Conservation (phyloP, 2,797 vertebrate genomes). For the Lacerta agilis region DNA sequence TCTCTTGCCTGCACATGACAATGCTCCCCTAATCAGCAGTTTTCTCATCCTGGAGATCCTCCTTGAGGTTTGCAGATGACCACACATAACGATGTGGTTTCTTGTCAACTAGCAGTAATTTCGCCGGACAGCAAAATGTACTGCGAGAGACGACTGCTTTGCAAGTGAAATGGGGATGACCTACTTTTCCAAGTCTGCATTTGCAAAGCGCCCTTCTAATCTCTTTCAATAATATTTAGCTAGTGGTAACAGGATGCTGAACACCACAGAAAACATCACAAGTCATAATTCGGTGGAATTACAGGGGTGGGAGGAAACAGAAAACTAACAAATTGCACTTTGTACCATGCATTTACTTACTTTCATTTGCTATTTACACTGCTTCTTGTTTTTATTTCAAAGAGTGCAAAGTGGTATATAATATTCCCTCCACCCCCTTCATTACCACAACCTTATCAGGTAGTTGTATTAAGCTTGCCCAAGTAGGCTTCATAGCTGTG, state of each 20-base stretch:
- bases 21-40: slow-evolving; percentile 38
- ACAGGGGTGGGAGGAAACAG: background rate
- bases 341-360: background rate
- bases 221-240: background rate
- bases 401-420: background rate
- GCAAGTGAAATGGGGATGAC: slow-evolving; percentile 38
- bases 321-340: background rate
- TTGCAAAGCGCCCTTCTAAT: background rate
- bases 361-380: background rate
- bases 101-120: slow-evolving; percentile 50
- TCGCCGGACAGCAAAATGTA: slow-evolving; percentile 34
- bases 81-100: slow-evolving; percentile 62
- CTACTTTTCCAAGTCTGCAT: slow-evolving; percentile 35
- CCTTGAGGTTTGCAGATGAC: slow-evolving; percentile 65
- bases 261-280: background rate
- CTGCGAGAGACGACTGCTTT: slow-evolving; percentile 30
- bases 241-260: background rate
- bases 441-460: background rate
- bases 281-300: background rate
- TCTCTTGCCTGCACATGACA: slow-evolving; percentile 3
- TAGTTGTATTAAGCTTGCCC: background rate
- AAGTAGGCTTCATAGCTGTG: background rate
- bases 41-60: slow-evolving; percentile 45
- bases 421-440: background rate
- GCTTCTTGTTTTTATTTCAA: background rate